These are phyloP conservation scores for Amphimedon queenslandica DNA, from an alignment of 37 sponge, comb jelly and placozoan genomes.

Conservation along the genomic window DNA sequence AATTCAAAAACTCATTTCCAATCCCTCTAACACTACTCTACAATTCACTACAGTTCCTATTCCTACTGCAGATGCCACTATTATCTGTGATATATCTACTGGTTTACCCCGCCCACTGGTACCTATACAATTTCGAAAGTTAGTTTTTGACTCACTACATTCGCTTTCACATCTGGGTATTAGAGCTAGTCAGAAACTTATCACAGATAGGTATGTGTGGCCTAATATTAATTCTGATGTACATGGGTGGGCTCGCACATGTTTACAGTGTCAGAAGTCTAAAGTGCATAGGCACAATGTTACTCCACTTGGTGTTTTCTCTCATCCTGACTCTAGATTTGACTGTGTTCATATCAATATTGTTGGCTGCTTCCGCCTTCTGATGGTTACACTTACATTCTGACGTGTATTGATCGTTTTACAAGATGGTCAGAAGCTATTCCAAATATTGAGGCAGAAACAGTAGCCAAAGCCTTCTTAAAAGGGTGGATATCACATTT, in stretches of 20 bases:
- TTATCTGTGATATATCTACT: slow-evolving; percentile 15
- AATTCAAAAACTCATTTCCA: neutral
- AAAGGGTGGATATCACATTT: neutral
- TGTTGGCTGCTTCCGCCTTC: too few relatives aligned
- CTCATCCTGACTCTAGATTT: slow-evolving; percentile 38
- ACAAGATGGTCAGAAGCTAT: too few relatives aligned
- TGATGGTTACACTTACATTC: slow-evolving; percentile 39
- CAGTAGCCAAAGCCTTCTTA: too few relatives aligned
- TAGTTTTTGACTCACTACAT: too few relatives aligned
- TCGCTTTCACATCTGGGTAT: slow-evolving; percentile 22
- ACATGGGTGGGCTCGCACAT: slow-evolving; percentile 25
- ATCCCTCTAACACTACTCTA: neutral
- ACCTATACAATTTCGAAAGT: slow-evolving; percentile 3
- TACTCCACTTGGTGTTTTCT: too few relatives aligned
- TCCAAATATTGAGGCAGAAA: too few relatives aligned
- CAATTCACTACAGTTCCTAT: neutral
- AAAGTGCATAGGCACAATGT: too few relatives aligned
- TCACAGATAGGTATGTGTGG: slow-evolving; percentile 24
- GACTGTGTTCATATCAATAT: slow-evolving; percentile 49
- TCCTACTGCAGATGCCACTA: neutral
- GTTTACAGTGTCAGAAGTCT: too few relatives aligned
- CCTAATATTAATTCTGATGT: slow-evolving; percentile 44
- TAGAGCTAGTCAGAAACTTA: too few relatives aligned
- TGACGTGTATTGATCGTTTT: slow-evolving; percentile 51
- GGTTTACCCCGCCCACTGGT: slow-evolving; percentile 12